Conservation (phyloP, 2,888 invertebrate genomes). For the Rhingia rostrata region DNA sequence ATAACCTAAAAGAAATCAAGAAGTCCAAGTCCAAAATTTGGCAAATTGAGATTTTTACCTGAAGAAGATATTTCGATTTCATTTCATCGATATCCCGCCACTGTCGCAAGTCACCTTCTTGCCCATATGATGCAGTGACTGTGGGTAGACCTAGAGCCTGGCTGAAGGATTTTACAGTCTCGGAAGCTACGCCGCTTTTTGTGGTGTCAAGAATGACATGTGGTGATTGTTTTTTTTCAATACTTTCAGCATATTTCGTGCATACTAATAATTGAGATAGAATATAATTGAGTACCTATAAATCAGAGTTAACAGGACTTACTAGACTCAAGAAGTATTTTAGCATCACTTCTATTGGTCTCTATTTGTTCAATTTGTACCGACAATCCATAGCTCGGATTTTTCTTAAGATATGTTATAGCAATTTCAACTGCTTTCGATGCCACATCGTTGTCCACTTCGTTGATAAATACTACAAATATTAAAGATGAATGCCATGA, state of each 20-base stretch:
- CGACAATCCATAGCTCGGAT: constrained; percentile 86
- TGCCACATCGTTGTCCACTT: constrained; percentile 88
- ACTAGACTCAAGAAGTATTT: constrained; percentile 88
- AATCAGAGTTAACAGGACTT: constrained; percentile 76
- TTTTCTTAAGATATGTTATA: constrained; percentile 88
- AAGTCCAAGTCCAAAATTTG: not conserved
- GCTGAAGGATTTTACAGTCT: constrained; percentile 93
- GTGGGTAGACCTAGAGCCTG: constrained; percentile 92
- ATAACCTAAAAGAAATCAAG: constrained; percentile 76
- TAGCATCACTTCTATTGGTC: constrained; percentile 89
- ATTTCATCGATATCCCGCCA: constrained; percentile 90
- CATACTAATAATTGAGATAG: constrained; percentile 85
- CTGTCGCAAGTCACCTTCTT: constrained; percentile 91
- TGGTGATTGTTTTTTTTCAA: constrained; percentile 87
- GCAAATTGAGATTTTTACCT: constrained; percentile 80
- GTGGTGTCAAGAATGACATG: constrained; percentile 93
- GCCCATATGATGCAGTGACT: constrained; percentile 92
- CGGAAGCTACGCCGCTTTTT: constrained; percentile 90
- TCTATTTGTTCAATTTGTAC: constrained; percentile 85
- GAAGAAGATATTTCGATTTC: constrained; percentile 90
- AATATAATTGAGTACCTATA: not conserved
- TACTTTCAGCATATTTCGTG: constrained; percentile 87
- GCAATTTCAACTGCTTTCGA: constrained; percentile 89
- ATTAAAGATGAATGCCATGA: constrained; percentile 37
- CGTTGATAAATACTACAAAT: constrained; percentile 88